Conservation (phyloP, 1,140 invertebrate genomes). For the Drosophila parvula region DNA sequence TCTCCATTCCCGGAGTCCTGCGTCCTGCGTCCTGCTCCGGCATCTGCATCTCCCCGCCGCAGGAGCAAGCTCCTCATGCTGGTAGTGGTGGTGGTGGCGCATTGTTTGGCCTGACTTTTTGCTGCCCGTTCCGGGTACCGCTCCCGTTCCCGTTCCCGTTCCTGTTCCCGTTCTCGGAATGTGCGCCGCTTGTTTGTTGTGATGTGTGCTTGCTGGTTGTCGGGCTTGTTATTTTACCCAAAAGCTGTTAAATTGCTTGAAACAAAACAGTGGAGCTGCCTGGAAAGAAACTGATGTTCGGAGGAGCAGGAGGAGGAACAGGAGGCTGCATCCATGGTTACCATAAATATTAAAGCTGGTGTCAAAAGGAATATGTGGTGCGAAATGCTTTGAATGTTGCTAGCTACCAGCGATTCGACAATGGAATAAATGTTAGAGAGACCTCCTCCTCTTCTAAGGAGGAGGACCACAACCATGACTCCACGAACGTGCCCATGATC, state of each 20-base stretch:
- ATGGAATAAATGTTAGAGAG: conserved; percentile 34
- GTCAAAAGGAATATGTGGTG: conserved; percentile 63
- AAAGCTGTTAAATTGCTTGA: conserved; percentile 82
- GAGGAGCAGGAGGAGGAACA: neutral
- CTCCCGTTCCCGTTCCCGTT: neutral
- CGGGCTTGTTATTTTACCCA: conserved; percentile 80
- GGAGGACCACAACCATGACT: neutral
- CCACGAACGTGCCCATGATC: conserved; percentile 32
- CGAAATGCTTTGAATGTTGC: conserved; percentile 56
- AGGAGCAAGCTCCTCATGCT: conserved; percentile 7
- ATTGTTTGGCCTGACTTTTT: conserved; percentile 78
- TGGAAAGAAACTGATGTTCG: conserved; percentile 48
- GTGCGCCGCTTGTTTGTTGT: conserved; percentile 54
- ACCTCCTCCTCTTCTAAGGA: neutral
- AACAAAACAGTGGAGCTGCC: conserved; percentile 59
- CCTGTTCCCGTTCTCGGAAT: conserved; percentile 42
- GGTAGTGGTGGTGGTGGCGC: conserved; percentile 48
- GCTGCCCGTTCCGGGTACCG: conserved; percentile 35
- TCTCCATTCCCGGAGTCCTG: neutral
- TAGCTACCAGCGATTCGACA: conserved; percentile 27
- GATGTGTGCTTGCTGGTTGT: conserved; percentile 45
- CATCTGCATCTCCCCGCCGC: conserved; percentile 8
- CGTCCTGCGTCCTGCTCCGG: conserved; percentile 9
- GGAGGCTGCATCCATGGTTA: conserved; percentile 19
- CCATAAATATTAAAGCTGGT: conserved; percentile 72